Evolutionary conservation across 1,140 invertebrate genomes (phyloP).

Genomic region (Tribolium castaneum): DNA sequence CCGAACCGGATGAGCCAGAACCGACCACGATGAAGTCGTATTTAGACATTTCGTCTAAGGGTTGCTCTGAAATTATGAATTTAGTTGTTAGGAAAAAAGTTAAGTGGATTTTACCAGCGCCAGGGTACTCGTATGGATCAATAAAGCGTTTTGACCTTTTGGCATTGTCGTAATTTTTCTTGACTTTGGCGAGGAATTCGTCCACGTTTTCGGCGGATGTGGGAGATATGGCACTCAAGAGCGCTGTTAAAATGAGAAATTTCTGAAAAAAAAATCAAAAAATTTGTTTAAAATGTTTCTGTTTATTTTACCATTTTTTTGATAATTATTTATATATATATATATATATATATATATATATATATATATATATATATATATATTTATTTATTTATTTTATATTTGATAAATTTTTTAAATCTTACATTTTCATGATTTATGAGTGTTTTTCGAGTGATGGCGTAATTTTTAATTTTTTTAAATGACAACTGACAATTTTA

Average conservation of each 20-base stretch:
- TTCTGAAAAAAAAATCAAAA: background rate
- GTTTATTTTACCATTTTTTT: too few species aligned
- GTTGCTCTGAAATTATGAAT: background rate
- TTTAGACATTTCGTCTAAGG: constrained; percentile 46
- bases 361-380: too few species aligned
- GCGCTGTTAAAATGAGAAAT: background rate
- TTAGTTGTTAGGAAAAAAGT: background rate
- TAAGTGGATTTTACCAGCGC: background rate
- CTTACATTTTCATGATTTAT: too few species aligned
- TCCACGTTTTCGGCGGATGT: background rate
- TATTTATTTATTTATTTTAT: too few species aligned
- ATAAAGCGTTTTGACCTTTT: background rate
- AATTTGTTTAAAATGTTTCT: too few species aligned
- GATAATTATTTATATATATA: too few species aligned
- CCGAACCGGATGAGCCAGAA: constrained; percentile 68
- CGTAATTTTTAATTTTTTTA: too few species aligned
- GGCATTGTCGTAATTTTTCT: background rate
- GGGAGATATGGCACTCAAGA: background rate
- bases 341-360: too few species aligned
- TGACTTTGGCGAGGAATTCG: background rate
- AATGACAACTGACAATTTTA: too few species aligned
- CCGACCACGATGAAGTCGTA: constrained; percentile 62
- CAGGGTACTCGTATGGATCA: background rate
- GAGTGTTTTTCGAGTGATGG: too few species aligned
- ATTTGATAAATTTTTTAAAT: too few species aligned